Evolutionary conservation across 2,797 vertebrate species (phyloP), one percentile per base, ranked within the genome.

Genomic region (Okamejei kenojei): DNA sequence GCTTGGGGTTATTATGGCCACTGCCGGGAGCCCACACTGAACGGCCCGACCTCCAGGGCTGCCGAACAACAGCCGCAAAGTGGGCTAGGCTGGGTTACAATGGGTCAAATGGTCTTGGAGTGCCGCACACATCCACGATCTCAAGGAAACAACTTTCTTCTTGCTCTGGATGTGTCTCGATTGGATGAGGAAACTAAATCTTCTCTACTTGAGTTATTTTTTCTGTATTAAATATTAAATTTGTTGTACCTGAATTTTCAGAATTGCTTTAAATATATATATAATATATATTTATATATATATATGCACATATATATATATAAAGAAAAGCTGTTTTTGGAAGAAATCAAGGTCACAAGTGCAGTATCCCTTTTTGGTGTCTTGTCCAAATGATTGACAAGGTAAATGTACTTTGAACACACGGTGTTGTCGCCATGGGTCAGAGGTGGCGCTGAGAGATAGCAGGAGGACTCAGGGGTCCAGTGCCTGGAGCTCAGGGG

Each of bases 251-350:
- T 92, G 90, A 76, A 76, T 92, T 92, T 74, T 74, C 90, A 92
- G 90, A 92, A 92, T 92, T 74, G 68, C 90, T 92, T 92, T 92
- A 92, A 88, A 92, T 92, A 92, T 76, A 92, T 45, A 92, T 45
- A 45, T 71, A 74, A 29, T 54, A 45, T 90, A 32, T 90, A 8
- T n/a, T 61, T 88, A 88, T 63, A 71, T 35, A 71, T 35, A 74
- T 38, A 54, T 54, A 7, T 7, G 6, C 71, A 74, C 63, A 86
- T 65, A 88, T 63, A 88, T 15, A 88, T n/a, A 38, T 32, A 54
- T 54, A 86, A 21, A 32, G 29, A 88, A n/a, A 88, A 88, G 65
- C 63, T 3, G 65, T 88, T 68, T 68, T 68, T 68, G 61, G 63
- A 88, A 76, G 71, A 76, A 54, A 76, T 58, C 35, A 58, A 21